Evolutionary conservation across 2,797 vertebrate species (phyloP), one percentile per base, ranked within the genome.

Genomic region (Coreius guichenoti): DNA sequence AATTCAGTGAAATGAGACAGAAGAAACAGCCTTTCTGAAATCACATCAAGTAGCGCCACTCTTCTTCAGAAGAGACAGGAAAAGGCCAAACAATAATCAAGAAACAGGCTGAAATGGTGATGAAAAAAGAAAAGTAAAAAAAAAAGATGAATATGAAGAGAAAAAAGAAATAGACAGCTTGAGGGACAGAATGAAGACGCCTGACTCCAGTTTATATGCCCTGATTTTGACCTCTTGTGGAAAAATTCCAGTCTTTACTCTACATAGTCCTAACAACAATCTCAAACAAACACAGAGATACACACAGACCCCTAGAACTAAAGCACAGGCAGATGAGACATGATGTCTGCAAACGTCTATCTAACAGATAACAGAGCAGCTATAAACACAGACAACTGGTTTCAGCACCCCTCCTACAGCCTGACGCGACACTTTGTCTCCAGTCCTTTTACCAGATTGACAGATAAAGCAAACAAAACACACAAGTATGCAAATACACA

Each of bases 311-410:
- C 58, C 76, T 17, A 84, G 33, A 85, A 90, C 91, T 92, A 89
- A 90, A 92, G 86, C 43, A 58, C 84, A 65, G 73, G 77, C 72
- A 90, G 85, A 86, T 91, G 91, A 92, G 92, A 93, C 93, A 92
- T 88, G 85, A 91, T 92, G 93, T 93, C 93, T 93, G 90, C 92
- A 92, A 91, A 89, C 90, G 88, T 92, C 92, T 92, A 91, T 93
- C 92, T 89, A 88, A 89, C 89, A 89, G 84, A 86, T 89, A 90
- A 88, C 80, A 78, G 83, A 84, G 77, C 87, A n/a, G 36, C 88
- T 85, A 88, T 89, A 91, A 81, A 90, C 89, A 89, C 81, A 83
- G 80, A 83, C 78, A 86, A 70, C 58, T 67, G 76, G 70, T 82
- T 80, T 82, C 74, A 21, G 84, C 83, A 29, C 33, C 31, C 83